phyloP scores from a whole-genome alignment of 2,797 vertebrate species.

The Acanthurus leucopareius region DNA sequence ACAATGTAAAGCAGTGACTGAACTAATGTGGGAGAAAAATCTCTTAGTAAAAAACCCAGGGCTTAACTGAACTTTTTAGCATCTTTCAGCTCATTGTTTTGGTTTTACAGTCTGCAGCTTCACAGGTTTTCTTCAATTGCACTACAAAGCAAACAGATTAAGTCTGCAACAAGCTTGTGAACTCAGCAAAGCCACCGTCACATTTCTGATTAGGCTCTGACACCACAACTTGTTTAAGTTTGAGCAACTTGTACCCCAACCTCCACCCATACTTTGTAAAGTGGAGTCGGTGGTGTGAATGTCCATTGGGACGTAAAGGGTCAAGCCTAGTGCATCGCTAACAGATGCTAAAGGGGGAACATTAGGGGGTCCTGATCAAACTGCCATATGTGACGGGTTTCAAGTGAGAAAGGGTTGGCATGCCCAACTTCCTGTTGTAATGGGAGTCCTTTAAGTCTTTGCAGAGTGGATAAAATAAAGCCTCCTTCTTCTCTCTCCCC shows the following conservation, averaged over 20 bases:
- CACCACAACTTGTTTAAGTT: too few species aligned
- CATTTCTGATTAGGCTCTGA: too few species aligned
- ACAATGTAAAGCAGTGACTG: not conserved
- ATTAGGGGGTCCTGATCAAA: too few species aligned
- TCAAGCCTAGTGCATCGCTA: too few species aligned
- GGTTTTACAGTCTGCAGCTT: not conserved
- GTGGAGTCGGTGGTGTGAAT: too few species aligned
- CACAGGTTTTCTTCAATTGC: not conserved
- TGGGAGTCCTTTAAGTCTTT: not conserved
- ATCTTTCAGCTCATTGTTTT: not conserved
- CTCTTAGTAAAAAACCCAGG: not conserved
- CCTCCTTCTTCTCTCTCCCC: not conserved
- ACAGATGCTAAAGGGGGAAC: too few species aligned
- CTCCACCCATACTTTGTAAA: too few species aligned
- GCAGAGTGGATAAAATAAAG: not conserved
- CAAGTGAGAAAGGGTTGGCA: too few species aligned
- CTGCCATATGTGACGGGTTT: too few species aligned
- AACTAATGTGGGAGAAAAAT: not conserved
- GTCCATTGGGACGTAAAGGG: too few species aligned
- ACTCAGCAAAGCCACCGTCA: not conserved
- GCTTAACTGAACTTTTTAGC: not conserved
- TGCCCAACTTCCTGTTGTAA: not conserved
- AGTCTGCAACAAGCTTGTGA: not conserved
- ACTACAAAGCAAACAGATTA: not conserved
- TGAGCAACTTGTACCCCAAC: too few species aligned